phyloP scores from a whole-genome alignment of 2,888 invertebrate species.

The Oligia strigilis region DNA sequence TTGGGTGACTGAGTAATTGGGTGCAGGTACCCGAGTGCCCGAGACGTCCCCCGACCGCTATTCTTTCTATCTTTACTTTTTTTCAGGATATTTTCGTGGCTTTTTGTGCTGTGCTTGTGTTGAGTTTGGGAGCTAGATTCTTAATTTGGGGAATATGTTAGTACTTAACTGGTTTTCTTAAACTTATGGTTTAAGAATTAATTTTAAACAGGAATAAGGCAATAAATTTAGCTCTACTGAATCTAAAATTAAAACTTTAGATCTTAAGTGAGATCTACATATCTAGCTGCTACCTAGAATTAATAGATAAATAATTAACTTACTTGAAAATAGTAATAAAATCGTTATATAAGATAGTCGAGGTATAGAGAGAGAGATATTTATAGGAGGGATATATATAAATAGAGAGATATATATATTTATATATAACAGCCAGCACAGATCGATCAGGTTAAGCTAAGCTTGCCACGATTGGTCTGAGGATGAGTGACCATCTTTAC shows the following conservation, averaged over 20 bases:
- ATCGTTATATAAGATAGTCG: neutral
- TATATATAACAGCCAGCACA: too few species aligned
- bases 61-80: slow-evolving; percentile 48
- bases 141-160: neutral
- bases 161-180: neutral
- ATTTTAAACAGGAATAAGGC: neutral
- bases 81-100: slow-evolving; percentile 40
- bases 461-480: too few species aligned
- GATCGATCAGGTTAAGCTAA: too few species aligned
- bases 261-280: neutral
- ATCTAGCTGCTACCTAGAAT: neutral
- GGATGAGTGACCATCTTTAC: too few species aligned
- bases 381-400: too few species aligned
- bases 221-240: neutral
- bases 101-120: slow-evolving; percentile 1
- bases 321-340: neutral
- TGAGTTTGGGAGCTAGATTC: slow-evolving; percentile 8
- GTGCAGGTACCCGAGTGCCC: slow-evolving; percentile 76
- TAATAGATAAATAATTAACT: neutral
- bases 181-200: neutral
- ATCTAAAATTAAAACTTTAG: neutral
- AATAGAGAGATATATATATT: too few species aligned
- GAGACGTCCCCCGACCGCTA: slow-evolving; percentile 57
- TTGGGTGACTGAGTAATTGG: slow-evolving; percentile 83
- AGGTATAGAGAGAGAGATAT: too few species aligned